Evolutionary conservation across 2,113 vertebrate genomes (phyloP).

Genomic region (Pseudolaguvia tuberculata): DNA sequence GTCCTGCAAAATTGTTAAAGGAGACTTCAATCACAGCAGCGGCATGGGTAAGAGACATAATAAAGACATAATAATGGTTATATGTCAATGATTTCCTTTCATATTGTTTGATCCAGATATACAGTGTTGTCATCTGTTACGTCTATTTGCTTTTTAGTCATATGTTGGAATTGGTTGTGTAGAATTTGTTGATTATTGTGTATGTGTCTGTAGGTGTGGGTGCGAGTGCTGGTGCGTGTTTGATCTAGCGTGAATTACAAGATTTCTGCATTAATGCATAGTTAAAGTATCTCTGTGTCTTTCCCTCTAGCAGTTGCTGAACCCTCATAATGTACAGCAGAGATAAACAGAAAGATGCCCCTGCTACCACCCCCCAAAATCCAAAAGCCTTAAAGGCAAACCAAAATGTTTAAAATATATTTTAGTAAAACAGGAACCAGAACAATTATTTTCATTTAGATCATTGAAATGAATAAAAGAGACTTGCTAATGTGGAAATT

Average conservation of each 20-base stretch:
- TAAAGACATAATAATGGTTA: no score
- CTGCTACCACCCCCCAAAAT: not conserved
- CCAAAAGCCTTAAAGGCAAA: not conserved
- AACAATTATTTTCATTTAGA: no score
- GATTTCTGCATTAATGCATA: not conserved
- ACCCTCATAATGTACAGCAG: not conserved
- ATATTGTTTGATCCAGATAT: not conserved
- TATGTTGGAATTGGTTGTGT: not conserved
- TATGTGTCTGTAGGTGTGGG: not conserved
- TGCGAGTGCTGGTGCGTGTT: not conserved
- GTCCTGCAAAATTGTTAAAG: constrained; percentile 90
- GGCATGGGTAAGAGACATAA: constrained; percentile 81
- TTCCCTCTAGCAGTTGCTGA: constrained; percentile 10
- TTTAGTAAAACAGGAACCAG: no score
- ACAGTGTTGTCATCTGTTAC: no score
- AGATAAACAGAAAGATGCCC: not conserved
- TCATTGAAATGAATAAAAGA: no score
- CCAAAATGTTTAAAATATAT: no score
- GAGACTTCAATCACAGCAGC: constrained; percentile 91
- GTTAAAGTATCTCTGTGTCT: constrained; percentile 3
- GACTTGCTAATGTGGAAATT: no score
- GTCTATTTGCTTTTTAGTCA: not conserved
- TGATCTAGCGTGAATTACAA: not conserved
- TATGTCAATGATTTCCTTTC: not conserved
- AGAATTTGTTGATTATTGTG: no score